Base-by-base conservation (phyloP, 2,888 invertebrate species). In the Stenoptilia bipunctidactyla region DNA sequence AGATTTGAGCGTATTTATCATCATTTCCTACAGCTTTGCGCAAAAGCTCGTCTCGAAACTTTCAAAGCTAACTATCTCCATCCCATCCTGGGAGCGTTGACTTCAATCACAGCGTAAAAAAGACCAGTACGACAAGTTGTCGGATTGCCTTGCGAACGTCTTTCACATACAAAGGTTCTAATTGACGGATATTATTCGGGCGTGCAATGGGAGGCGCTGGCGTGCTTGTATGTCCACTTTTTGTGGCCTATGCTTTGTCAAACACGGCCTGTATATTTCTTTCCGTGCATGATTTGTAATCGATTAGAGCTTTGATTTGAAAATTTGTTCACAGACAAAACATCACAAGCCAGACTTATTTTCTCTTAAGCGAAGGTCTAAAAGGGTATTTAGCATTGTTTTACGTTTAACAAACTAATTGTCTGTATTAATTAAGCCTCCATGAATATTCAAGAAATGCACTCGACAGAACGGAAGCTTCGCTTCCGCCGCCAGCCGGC, bases 371-470 rank as follows among this genome's bases (percentile, higher is more conserved):
- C n/a, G n/a, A n/a, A n/a, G n/a, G n/a, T n/a, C n/a, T n/a, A n/a
- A n/a, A n/a, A n/a, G n/a, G n/a, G n/a, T n/a, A n/a, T n/a, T n/a
- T n/a, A n/a, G n/a, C 20, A 20, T 20, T 15, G 15, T 8, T 36
- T 13, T 15, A n/a, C 15, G 8, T 15, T 10, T 15, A 37, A 39
- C 36, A 39, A 27, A 36, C 25, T 39, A 39, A 30, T 13, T 25
- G 36, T 45, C 38, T 36, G 57, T 53, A 60, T 61, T 75, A 74
- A 77, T 75, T 70, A 74, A n/a, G 61, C 48, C 45, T 44, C 50
- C 50, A 59, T 61, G 58, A 61, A 60, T 66, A 70, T 71, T 61
- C 68, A 56, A 58, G 59, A 49, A 57, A 51, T 60, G 50, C 49
- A 45, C 15, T 47, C 51, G 55, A 56, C 54, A 50, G 58, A 61